Conservation (phyloP, 2,888 invertebrate genomes). For the Julus scanicus region DNA sequence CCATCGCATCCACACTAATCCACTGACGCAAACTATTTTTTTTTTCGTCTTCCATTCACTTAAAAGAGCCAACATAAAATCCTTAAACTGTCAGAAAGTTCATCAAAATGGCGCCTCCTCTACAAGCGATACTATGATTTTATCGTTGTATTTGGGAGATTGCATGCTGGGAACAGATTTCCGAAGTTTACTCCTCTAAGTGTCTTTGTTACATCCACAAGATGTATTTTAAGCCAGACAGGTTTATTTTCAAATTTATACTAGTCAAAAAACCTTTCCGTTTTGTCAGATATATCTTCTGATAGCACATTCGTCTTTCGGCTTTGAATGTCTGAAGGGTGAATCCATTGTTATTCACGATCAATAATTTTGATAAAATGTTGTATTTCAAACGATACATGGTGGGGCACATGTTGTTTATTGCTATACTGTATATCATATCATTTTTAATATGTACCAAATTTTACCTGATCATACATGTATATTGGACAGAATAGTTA, state of each 20-base stretch:
- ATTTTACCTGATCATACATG: no score
- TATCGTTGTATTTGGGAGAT: background rate
- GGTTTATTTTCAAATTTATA: slow-evolving; percentile 16
- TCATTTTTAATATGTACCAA: no score
- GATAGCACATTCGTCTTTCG: background rate
- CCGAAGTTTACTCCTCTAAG: background rate
- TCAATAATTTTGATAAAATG: background rate
- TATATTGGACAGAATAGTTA: no score
- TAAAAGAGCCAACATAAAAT: background rate
- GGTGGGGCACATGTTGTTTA: no score
- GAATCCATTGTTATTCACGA: background rate
- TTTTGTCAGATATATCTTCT: background rate
- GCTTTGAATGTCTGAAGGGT: background rate
- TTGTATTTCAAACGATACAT: background rate
- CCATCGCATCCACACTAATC: slow-evolving; percentile 8
- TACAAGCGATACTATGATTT: background rate
- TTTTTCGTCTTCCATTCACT: background rate
- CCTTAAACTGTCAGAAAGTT: slow-evolving; percentile 13
- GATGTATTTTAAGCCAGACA: background rate
- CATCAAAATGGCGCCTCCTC: background rate
- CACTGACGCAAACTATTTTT: background rate
- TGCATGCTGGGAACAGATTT: background rate
- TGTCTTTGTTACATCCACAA: background rate
- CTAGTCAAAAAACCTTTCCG: background rate
- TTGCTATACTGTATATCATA: no score